phyloP scores from a whole-genome alignment of 1,140 invertebrate genomes.

The Atta cephalotes region DNA sequence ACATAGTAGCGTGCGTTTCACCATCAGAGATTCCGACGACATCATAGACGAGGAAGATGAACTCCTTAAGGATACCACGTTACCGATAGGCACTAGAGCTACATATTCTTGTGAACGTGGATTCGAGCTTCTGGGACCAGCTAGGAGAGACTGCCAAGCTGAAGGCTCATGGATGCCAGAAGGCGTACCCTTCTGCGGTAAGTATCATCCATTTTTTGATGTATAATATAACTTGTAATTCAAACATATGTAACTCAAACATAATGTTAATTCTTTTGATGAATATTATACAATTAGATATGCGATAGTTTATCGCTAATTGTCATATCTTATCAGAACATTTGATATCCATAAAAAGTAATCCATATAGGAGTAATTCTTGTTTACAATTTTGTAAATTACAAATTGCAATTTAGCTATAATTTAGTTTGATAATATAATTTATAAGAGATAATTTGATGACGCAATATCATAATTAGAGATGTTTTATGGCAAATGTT shows the following conservation, averaged over 20 bases:
- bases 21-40: slow-evolving; percentile 81
- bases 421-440: not conserved
- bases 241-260: not conserved
- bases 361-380: not conserved
- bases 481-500: not conserved
- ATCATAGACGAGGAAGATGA: slow-evolving; percentile 84
- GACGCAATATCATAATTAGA: not conserved
- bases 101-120: slow-evolving; percentile 96
- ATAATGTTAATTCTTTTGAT: not conserved
- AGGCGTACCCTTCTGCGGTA: slow-evolving; percentile 97
- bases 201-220: slow-evolving; percentile 84
- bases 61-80: slow-evolving; percentile 86
- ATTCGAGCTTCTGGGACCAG: slow-evolving; percentile 95
- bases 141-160: slow-evolving; percentile 91
- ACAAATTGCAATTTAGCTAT: not conserved
- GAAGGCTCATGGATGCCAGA: slow-evolving; percentile 95
- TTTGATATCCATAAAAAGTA: not conserved
- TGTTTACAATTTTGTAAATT: not conserved
- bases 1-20: slow-evolving; percentile 93
- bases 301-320: not conserved
- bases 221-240: not conserved
- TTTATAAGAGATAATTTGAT: not conserved
- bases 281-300: not conserved
- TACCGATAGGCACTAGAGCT: slow-evolving; percentile 91
- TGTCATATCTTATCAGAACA: not conserved